Evolutionary conservation across 1,140 invertebrate species (phyloP).

Genomic region (fruit fly (Drosophila melanogaster)): Release_6_plus_ISO1_MT NT_033779.5:16594501-16595000

Average conservation of each 20-base stretch:
- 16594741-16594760: background rate
- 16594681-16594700: slow-evolving; percentile 39
- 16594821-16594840: slow-evolving; percentile 47
- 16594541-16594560: slow-evolving; percentile 51
- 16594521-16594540: slow-evolving; percentile 50
- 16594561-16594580: slow-evolving; percentile 48
- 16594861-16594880: slow-evolving; percentile 59
- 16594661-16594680: slow-evolving; percentile 66
- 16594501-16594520: slow-evolving; percentile 59
- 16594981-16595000: background rate
- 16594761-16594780: background rate
- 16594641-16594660: slow-evolving; percentile 3
- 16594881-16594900: slow-evolving; percentile 4
- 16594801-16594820: slow-evolving; percentile 32
- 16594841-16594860: slow-evolving; percentile 49
- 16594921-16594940: slow-evolving; percentile 22
- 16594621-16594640: slow-evolving; percentile 23
- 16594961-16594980: slow-evolving; percentile 21
- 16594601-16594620: slow-evolving; percentile 45
- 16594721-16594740: slow-evolving; percentile 46
- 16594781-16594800: slow-evolving; percentile 44
- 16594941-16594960: slow-evolving; percentile 11
- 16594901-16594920: slow-evolving; percentile 32
- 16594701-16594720: background rate
- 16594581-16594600: slow-evolving; percentile 50